These are phyloP conservation scores for Heterotilapia buettikoferi DNA, from an alignment of 2,113 vertebrate genomes.

Conservation along the genomic window DNA sequence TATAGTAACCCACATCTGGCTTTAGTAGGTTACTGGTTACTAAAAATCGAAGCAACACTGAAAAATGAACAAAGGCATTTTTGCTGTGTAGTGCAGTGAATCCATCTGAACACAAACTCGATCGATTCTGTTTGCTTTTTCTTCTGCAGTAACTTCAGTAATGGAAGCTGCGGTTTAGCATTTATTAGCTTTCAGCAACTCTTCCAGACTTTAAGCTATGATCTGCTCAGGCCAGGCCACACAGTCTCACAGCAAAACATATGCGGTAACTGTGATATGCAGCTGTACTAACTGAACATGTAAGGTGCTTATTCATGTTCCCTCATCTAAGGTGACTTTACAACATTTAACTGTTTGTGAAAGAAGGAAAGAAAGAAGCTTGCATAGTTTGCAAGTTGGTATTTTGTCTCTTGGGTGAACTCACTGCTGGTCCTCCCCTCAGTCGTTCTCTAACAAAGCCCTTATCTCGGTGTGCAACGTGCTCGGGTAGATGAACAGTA, in stretches of 20 bases:
- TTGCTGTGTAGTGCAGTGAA: neutral
- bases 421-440: neutral
- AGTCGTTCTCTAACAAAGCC: neutral
- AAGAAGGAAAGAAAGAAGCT: neutral
- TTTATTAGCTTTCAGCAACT: neutral
- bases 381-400: neutral
- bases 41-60: neutral
- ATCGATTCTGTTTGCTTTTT: neutral
- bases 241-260: neutral
- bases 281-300: rapidly evolving
- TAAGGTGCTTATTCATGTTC: neutral
- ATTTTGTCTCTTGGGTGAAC: neutral
- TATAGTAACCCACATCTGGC: neutral
- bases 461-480: too few relatives aligned
- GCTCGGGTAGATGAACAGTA: neutral
- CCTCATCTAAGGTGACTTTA: neutral
- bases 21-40: neutral
- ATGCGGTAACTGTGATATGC: too few relatives aligned
- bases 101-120: neutral
- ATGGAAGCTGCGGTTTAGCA: neutral
- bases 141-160: neutral
- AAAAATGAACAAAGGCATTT: neutral
- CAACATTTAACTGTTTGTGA: neutral
- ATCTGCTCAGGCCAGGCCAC: neutral
- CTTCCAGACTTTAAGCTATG: neutral